These are phyloP conservation scores for Stichodactyla mertensii DNA, from an alignment of 64 coral and sea anemone genomes.

Conservation along the genomic window DNA sequence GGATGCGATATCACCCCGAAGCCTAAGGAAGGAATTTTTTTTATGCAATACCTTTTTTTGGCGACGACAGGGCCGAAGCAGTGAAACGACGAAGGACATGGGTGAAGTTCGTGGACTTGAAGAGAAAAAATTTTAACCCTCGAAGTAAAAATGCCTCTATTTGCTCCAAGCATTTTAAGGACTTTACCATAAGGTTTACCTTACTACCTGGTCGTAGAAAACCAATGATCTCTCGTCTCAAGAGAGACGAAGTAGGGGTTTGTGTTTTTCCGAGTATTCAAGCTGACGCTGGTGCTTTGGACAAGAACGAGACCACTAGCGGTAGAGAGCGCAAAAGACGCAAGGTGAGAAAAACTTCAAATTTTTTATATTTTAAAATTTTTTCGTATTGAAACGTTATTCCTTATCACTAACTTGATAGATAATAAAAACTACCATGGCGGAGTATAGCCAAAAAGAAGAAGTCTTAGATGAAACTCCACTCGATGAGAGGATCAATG, in stretches of 20 bases:
- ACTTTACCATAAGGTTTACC: background rate
- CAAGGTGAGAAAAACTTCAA: background rate
- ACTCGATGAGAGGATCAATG: too few relatives aligned
- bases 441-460: background rate
- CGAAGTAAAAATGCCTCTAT: background rate
- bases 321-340: background rate
- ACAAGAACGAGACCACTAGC: background rate
- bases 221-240: background rate
- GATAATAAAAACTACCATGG: constrained; percentile 6
- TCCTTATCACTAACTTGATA: background rate
- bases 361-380: background rate
- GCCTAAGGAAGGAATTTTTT: too few relatives aligned
- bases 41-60: too few relatives aligned
- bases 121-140: too few relatives aligned
- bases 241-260: background rate
- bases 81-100: too few relatives aligned
- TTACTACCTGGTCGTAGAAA: background rate
- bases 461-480: background rate
- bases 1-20: too few relatives aligned
- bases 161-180: constrained; percentile 7
- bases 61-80: too few relatives aligned
- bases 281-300: background rate
- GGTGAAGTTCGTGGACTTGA: too few relatives aligned
- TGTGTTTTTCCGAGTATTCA: background rate
- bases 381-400: background rate